Evolutionary conservation across 2,113 vertebrate species (phyloP), one percentile per base, ranked within the genome.

Genomic region (Ageneiosus marmoratus): DNA sequence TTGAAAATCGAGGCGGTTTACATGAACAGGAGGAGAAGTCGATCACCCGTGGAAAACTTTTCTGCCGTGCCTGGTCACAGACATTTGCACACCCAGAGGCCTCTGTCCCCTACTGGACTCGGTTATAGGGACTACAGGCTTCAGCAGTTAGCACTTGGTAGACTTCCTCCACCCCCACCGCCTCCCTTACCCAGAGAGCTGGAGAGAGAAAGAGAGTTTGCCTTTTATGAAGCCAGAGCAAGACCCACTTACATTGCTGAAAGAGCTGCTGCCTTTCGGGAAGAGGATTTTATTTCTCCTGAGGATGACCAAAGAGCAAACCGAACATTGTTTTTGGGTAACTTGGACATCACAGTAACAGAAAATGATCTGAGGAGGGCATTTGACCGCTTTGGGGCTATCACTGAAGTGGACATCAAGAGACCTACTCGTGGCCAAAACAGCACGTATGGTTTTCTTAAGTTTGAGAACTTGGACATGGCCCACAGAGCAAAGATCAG

Each of bases 401-500:
- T 99, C 85, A 98, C 97, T 0, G 98, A 99, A 88, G 97, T 99
- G 86, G 98, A 99, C 90, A 99, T 99, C 79, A 99, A 99, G 85
- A 92, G 97, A 84, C 95, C 97, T 1, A 92, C 92, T 15, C 92
- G 96, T 0, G 97, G 97, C 60, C 97, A 99, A 89, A 96, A 94
- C 82, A 97, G 97, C 89, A 99, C 98, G 0, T 99, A 98, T 51
- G 97, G 97, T 48, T 99, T 99, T 89, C 94, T 99, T 53, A 99
- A 99, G 81, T 99, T 97, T 92, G 97, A 99, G 87, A 99, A 99
- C 76, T 92, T 99, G 83, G 98, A 99, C 91, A 99, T 99, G 98
- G 97, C 98, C 0, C 97, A 99, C 83, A 92, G 97, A 27, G 98
- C 97, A 83, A 99, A 99, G 81, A 79, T 99, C n/a, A 98, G 95